Evolutionary conservation across 2,888 invertebrate genomes (phyloP), one percentile per base, ranked within the genome.

Genomic region (Calephelis perditalis): DNA sequence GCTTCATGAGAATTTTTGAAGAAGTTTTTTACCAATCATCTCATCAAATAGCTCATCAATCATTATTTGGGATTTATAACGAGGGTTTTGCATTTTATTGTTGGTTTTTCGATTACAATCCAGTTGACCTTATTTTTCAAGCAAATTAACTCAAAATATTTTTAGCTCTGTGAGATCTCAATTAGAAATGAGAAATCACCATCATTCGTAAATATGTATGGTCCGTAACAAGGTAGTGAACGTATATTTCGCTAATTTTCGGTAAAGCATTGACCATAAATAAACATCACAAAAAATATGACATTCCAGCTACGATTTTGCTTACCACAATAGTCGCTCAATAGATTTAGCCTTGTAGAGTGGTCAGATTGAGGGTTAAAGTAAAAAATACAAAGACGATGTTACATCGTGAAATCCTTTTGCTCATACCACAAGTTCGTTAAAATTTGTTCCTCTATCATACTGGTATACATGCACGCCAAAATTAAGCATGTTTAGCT

Each of bases 121-220:
- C 49, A 56, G 58, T 62, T 56, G 58, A 59, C 58, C 62, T 62
- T 58, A 62, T 62, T 62, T 62, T 62, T 58, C 49, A 58, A 58
- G 58, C 62, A 62, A 47, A 62, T 62, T 56, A 55, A 62, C 61
- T 58, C 58, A 62, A 61, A 61, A 61, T 58, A 61, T 58, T 58
- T 62, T 62, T 56, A 62, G 58, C 62, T 56, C 62, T 26, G 1
- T 26, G 1, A 26, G 26, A 3, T 26, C 26, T 26, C 3, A 26
- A 26, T 26, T 3, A 3, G 26, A 26, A 45, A 45, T 45, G 45
- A 45, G 45, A 45, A 45, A 45, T 45, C 45, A 45, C 45, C 45
- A 45, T 45, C 45, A 45, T 45, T 45, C 45, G 45, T n/a, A 45
- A 45, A 45, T 45, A 45, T n/a, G 43, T 43, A 8, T 2, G 43